A percentile compares a stretch with the other conserved stretches of the same genome.
Conservation (phyloP, 1,140 invertebrate genomes). For the Pemphigus obesinymphae region DNA sequence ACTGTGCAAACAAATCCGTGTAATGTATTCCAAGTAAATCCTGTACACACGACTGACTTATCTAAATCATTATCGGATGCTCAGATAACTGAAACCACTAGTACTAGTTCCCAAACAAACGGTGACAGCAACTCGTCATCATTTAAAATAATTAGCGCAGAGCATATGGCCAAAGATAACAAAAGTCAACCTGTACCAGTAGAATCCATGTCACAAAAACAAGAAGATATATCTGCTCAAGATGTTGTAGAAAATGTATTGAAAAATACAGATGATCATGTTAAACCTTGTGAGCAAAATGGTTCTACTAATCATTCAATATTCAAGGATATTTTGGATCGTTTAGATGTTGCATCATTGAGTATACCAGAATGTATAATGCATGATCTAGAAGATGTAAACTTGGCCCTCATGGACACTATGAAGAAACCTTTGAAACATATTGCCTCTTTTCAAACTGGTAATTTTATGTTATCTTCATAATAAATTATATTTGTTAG, state of each 20-base stretch:
- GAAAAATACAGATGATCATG: background rate
- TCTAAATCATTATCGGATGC: slow-evolving; percentile 20
- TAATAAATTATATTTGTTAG: no score
- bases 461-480: slow-evolving; percentile 17
- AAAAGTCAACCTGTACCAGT: background rate
- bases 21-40: slow-evolving; percentile 17
- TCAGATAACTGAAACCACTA: slow-evolving; percentile 6
- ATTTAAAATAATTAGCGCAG: background rate
- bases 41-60: slow-evolving; percentile 6
- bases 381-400: background rate
- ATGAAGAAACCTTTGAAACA: slow-evolving; percentile 6
- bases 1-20: slow-evolving; percentile 6
- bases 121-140: background rate
- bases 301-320: background rate
- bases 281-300: background rate
- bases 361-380: slow-evolving; percentile 8
- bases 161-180: background rate
- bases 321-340: background rate
- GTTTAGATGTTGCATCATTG: slow-evolving; percentile 24
- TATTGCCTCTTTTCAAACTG: slow-evolving; percentile 15
- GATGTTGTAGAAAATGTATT: background rate
- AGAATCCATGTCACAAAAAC: background rate
- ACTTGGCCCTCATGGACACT: background rate
- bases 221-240: background rate
- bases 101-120: background rate